A percentile compares a stretch with the other conserved stretches of the same genome.
Conservation (phyloP, 2,113 vertebrate genomes). For the Trochalopteron elliotii region DNA sequence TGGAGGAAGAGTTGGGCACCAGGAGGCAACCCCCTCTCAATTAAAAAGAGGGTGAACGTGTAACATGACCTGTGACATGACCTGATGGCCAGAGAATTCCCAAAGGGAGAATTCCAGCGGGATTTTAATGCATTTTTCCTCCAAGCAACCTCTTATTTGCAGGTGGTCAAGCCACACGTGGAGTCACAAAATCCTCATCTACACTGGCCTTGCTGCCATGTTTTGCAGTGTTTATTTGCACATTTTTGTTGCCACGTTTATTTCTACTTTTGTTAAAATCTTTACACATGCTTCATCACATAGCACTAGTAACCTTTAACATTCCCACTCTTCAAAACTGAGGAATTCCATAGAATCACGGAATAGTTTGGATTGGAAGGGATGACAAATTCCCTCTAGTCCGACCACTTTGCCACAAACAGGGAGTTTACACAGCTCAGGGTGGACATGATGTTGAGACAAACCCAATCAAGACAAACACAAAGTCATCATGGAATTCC, state of each 20-base stretch:
- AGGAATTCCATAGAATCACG: background rate
- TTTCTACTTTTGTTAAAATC: background rate
- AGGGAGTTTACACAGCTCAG: background rate
- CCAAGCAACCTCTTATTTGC: background rate
- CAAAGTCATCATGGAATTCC: conserved; percentile 32
- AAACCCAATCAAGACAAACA: conserved; percentile 28
- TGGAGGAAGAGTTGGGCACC: background rate
- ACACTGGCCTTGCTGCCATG: background rate
- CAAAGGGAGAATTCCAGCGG: background rate
- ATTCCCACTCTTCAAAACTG: background rate
- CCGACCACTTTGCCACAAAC: fast-evolving
- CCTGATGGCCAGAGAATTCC: background rate
- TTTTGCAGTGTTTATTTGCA: background rate
- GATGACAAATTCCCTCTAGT: background rate
- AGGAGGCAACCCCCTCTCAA: background rate
- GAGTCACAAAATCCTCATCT: background rate
- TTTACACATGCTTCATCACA: fast-evolving
- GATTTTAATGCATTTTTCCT: background rate
- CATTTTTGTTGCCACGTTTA: background rate
- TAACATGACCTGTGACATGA: background rate
- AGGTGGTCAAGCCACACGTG: fast-evolving
- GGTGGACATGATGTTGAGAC: background rate
- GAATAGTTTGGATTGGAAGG: background rate
- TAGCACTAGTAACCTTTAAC: background rate
- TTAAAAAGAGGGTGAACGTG: background rate